These are phyloP conservation scores for Perca fluviatilis DNA, from an alignment of 2,113 vertebrate genomes.

Conservation along the genomic window DNA sequence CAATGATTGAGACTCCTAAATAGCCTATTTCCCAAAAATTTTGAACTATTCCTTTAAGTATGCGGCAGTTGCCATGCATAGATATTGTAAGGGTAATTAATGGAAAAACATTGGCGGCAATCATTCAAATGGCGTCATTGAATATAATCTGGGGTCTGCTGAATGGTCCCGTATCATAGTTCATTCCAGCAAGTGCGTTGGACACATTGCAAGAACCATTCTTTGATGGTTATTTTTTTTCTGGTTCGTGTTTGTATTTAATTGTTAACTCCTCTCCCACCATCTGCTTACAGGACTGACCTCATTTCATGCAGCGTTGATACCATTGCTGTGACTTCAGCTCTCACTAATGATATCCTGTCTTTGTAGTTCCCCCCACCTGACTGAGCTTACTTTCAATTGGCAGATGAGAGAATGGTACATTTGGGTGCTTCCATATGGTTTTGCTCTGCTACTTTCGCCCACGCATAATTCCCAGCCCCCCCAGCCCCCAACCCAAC, in stretches of 20 bases:
- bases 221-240: conserved; percentile 11
- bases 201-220: not conserved
- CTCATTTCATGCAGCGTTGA: conserved; percentile 43
- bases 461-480: not conserved
- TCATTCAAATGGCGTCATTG: not conserved
- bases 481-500: not conserved
- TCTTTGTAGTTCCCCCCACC: conserved; percentile 34
- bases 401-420: conserved; percentile 26
- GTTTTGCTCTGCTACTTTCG: conserved; percentile 29
- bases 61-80: not conserved
- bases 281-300: conserved; percentile 43
- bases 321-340: conserved; percentile 44
- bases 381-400: conserved; percentile 31
- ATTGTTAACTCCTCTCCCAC: conserved; percentile 26
- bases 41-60: not conserved
- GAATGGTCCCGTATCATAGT: not conserved
- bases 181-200: not conserved
- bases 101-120: not conserved
- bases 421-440: conserved; percentile 23
- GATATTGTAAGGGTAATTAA: not conserved
- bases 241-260: conserved; percentile 18
- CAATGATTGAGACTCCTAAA: not conserved
- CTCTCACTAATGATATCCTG: conserved; percentile 45
- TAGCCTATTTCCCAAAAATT: not conserved
- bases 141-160: not conserved